These are phyloP conservation scores for Sesamia inferens DNA, from an alignment of 2,888 invertebrate genomes.

Conservation along the genomic window DNA sequence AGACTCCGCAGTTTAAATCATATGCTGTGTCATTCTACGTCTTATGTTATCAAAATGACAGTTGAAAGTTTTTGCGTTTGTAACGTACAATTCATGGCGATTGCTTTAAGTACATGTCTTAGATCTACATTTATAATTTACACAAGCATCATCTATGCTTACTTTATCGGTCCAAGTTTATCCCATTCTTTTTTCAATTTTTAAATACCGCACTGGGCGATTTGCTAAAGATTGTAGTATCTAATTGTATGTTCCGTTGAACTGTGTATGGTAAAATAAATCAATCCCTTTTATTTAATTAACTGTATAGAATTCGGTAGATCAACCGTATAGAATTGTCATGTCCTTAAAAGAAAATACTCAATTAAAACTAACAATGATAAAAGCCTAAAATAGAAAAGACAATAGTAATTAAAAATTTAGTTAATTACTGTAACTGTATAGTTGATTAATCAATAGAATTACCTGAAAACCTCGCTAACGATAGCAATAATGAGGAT, in stretches of 20 bases:
- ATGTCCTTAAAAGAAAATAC: constrained; percentile 18
- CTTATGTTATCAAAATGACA: constrained; percentile 3
- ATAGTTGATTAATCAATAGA: constrained; percentile 7
- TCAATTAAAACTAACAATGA: constrained; percentile 26
- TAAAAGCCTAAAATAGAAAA: not conserved
- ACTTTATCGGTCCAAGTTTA: not conserved
- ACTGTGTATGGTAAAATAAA: not conserved
- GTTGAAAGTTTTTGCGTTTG: not conserved
- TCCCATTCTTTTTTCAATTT: not conserved
- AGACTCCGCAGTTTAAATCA: not conserved
- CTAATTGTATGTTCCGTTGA: not conserved
- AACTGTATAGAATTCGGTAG: constrained; percentile 3
- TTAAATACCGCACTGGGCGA: not conserved
- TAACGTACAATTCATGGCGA: not conserved
- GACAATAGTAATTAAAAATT: constrained; percentile 28
- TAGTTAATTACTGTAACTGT: constrained; percentile 4
- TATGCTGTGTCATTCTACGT: constrained; percentile 37
- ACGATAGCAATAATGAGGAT: not conserved
- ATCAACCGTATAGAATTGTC: constrained; percentile 1
- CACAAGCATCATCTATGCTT: not conserved
- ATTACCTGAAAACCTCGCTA: not conserved
- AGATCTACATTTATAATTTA: not conserved
- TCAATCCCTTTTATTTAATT: not conserved
- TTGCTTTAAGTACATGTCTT: not conserved
- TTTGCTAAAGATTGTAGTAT: not conserved